Conservation (phyloP, 2,113 vertebrate genomes). For the Paraplagusia blochii region DNA sequence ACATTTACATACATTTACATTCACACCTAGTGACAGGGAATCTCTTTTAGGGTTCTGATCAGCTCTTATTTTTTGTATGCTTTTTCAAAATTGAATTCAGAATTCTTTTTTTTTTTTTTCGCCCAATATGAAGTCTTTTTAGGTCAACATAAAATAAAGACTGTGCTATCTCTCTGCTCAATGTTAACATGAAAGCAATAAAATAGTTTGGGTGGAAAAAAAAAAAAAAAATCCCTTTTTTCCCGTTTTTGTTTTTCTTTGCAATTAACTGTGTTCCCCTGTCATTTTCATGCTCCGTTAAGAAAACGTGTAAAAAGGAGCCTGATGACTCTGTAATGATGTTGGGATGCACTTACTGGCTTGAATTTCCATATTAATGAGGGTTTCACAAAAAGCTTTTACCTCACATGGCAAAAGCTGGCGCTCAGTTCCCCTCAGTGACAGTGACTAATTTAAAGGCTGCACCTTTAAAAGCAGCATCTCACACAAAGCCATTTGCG, state of each 20-base stretch:
- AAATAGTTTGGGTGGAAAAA: neutral
- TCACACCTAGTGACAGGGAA: no score
- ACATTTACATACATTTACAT: no score
- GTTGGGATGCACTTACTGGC: constrained; percentile 64
- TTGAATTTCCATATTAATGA: constrained; percentile 78
- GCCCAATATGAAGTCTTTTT: neutral
- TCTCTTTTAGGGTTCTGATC: no score
- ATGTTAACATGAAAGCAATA: neutral
- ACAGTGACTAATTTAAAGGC: constrained; percentile 33
- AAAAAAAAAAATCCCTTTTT: constrained; percentile 15
- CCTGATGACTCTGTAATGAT: constrained; percentile 77
- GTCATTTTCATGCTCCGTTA: constrained; percentile 75
- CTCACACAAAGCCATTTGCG: constrained; percentile 50
- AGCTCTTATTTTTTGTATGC: no score
- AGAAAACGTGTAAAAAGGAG: constrained; percentile 70
- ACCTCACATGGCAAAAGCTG: constrained; percentile 40
- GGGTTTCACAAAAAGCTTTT: constrained; percentile 53
- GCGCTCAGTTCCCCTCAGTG: constrained; percentile 23
- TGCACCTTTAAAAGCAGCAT: constrained; percentile 57
- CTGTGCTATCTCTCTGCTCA: neutral
- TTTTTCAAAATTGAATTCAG: no score
- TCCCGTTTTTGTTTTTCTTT: constrained; percentile 4
- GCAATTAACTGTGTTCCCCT: constrained; percentile 59
- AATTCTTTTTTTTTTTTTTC: neutral
- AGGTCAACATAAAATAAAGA: constrained; percentile 9